Evolutionary conservation across 2,888 invertebrate species (phyloP), one percentile per base, ranked within the genome.

Genomic region (Leptopilina syphax): DNA sequence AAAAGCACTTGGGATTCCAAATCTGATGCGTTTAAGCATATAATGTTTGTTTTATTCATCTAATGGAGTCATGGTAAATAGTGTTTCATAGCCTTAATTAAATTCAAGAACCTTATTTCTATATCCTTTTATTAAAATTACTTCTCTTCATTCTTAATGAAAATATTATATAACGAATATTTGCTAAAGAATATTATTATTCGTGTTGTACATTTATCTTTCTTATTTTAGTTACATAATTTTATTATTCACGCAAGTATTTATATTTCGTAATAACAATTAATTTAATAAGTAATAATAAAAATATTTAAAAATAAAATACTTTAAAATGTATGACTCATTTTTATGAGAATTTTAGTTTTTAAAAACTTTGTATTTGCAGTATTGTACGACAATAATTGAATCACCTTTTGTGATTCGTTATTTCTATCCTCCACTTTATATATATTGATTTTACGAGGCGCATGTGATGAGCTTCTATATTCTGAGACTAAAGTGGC

Each of bases 371-470:
- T 60, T n/a, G 60, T 60, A 44, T 60, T 60, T 63, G 8, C 8
- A 18, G 24, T 9, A 57, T 57, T 73, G 54, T 34, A 9, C 0
- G 13, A 6, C 24, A 57, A 73, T 57, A 57, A 57, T 73, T 73
- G 12, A 57, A 73, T 73, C 27, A 34, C 34, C 34, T n/a, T 4
- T 12, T 73, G 34, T 57, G 73, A 34, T 34, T 34, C 50, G 34
- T 34, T 34, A 57, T 27, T 73, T 57, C 83, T 76, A 81, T 84
- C 76, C 81, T 84, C 83, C 78, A 54, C 78, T 47, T 65, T 57
- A 77, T 84, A 84, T 12, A 34, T 34, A 44, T 44, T 85, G 83
- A 86, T 87, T 83, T 81, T 83, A 84, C 85, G 85, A 86, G 81
- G 80, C 76, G 66, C 80, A 78, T 78, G 83, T 84, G 87, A 87